Conservation (phyloP, 2,113 vertebrate genomes). For the Oryzias javanicus region DNA sequence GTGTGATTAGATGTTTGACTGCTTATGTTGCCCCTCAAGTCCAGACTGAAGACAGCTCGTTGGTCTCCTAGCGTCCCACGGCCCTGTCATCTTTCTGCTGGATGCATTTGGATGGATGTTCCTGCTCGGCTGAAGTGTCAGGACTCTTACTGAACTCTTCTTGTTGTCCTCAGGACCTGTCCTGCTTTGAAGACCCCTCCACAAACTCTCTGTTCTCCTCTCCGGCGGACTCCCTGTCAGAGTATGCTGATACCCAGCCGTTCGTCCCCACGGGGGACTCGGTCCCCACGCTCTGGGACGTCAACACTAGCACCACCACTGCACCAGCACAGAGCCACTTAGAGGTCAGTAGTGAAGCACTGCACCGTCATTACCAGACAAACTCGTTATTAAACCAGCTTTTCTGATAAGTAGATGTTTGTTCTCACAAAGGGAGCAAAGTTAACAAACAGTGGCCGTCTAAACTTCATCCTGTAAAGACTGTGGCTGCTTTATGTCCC, state of each 20-base stretch:
- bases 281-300: slow-evolving; percentile 91
- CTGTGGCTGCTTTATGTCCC: not conserved
- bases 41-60: slow-evolving; percentile 28
- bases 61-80: slow-evolving; percentile 15
- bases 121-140: not conserved
- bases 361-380: slow-evolving; percentile 2
- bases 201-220: slow-evolving; percentile 91
- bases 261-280: slow-evolving; percentile 80
- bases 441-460: not conserved
- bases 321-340: slow-evolving; percentile 75
- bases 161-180: slow-evolving; percentile 80
- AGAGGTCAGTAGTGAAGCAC: slow-evolving; percentile 74
- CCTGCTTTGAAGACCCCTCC: slow-evolving; percentile 88
- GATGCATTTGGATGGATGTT: not conserved
- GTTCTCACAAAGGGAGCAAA: not conserved
- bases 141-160: not conserved
- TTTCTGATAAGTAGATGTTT: not conserved
- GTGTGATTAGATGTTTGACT: slow-evolving; percentile 44
- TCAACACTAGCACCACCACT: slow-evolving; percentile 77
- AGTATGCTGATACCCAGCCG: slow-evolving; percentile 83
- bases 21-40: slow-evolving; percentile 20
- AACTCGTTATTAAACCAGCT: not conserved
- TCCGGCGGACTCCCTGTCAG: slow-evolving; percentile 88
- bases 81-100: not conserved
- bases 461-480: slow-evolving; percentile 2